A percentile compares a stretch with the other conserved stretches of the same genome.
These are phyloP conservation scores for Drosophila fuyamai DNA, from an alignment of 1,140 invertebrate genomes.

Conservation along the genomic window DNA sequence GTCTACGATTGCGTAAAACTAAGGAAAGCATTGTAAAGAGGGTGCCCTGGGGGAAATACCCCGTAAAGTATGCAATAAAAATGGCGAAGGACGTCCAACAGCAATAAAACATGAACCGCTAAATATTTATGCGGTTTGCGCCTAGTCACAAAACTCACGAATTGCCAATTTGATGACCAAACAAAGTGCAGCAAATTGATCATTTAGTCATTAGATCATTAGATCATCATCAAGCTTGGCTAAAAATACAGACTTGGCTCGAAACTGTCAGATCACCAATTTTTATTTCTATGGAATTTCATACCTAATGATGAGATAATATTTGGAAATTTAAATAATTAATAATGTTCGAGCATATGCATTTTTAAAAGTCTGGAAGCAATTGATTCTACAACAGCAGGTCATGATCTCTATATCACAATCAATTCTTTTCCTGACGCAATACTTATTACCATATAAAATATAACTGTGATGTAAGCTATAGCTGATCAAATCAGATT, in stretches of 20 bases:
- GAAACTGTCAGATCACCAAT: slow-evolving; percentile 7
- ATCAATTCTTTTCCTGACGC: not conserved
- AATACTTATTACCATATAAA: not conserved
- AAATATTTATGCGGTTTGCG: slow-evolving; percentile 15
- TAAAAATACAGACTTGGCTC: slow-evolving; percentile 22
- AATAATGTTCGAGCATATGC: slow-evolving; percentile 1
- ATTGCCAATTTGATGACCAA: slow-evolving; percentile 28
- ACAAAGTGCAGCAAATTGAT: slow-evolving; percentile 21
- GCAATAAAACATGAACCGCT: slow-evolving; percentile 12
- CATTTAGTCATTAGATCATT: slow-evolving; percentile 34
- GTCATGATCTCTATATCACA: slow-evolving; percentile 1
- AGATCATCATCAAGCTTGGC: slow-evolving; percentile 27
- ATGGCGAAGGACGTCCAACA: slow-evolving; percentile 35
- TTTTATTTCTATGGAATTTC: slow-evolving; percentile 25
- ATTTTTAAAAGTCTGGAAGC: not conserved
- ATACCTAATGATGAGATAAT: slow-evolving; percentile 15
- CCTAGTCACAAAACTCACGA: slow-evolving; percentile 11
- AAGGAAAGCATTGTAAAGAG: slow-evolving; percentile 1
- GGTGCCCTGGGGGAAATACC: not conserved
- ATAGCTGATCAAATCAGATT: not conserved
- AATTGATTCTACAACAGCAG: not conserved
- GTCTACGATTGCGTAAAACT: slow-evolving; percentile 60
- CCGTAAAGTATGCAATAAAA: slow-evolving; percentile 63
- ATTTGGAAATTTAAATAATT: not conserved
- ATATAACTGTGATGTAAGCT: slow-evolving; percentile 2